Evolutionary conservation across 1,140 invertebrate species (phyloP), one percentile per base, ranked within the genome.

Genomic region (Fopius arisanus): DNA sequence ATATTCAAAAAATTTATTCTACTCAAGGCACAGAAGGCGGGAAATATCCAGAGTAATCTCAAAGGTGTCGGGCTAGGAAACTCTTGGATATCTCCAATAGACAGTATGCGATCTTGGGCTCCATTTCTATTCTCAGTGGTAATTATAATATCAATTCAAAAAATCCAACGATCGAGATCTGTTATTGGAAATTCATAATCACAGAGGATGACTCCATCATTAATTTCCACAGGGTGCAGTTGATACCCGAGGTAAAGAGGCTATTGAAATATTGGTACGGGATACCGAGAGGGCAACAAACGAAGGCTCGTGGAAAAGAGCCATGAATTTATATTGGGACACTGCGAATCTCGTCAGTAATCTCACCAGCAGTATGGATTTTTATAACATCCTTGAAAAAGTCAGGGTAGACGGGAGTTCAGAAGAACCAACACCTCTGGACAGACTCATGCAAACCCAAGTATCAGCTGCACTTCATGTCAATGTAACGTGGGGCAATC

Each of bases 71-170:
- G 91, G 0, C 89, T 97, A 80, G 95, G 95, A 3, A 95, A 96
- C 83, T 91, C 94, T 0, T 97, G 95, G 95, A 95, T 96, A 65
- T 94, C 92, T 16, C 95, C 95, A 0, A 90, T 96, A 51, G 94
- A 96, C 81, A 93, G 92, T 21, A 92, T 94, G 0, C 83, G 92
- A 63, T 93, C 92, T 4, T 97, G 95, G 95, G 94, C 90, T 1
- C 93, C 93, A 0, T 94, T 90, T 83, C 86, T 96, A 16, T 90
- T 93, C 9, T 80, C 91, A 9, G 91, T 91, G 73, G 93, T 94
- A 89, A 72, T 31, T 63, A 28, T n/a, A n/a, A n/a, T 14, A 6
- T 5, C 0, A n/a, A 63, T 31, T 14, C 5, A 37, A 37, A 37
- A 37, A 37, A 37, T 37, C n/a, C n/a, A n/a, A n/a, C n/a, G n/a